These are phyloP conservation scores for Drosophila maculinotata DNA, from an alignment of 2,888 invertebrate species.

Conservation along the genomic window DNA sequence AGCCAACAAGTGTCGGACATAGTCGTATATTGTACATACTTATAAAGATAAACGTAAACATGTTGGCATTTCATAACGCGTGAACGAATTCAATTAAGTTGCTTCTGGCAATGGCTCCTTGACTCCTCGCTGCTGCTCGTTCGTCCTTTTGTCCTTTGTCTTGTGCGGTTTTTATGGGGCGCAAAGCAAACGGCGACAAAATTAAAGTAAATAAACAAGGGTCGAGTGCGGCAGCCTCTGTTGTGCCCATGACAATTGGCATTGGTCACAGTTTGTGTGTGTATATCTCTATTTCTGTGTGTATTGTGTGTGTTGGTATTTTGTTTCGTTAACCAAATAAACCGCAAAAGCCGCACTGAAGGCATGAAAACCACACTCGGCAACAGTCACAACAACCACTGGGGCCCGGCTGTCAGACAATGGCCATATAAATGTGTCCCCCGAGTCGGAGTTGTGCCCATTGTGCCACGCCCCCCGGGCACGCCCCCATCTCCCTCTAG, in stretches of 20 bases:
- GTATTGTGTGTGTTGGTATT: slow-evolving; percentile 4
- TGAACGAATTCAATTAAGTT: slow-evolving; percentile 76
- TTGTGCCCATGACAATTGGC: slow-evolving; percentile 59
- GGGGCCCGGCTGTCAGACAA: slow-evolving; percentile 60
- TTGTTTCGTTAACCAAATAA: slow-evolving; percentile 56
- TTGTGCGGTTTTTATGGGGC: slow-evolving; percentile 54
- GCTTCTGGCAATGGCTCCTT: slow-evolving; percentile 14
- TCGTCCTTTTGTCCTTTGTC: slow-evolving; percentile 34
- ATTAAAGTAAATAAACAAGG: slow-evolving; percentile 78
- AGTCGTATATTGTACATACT: slow-evolving; percentile 29
- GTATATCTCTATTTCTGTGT: slow-evolving; percentile 7
- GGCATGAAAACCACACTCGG: slow-evolving; percentile 54
- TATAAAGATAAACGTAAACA: slow-evolving; percentile 48
- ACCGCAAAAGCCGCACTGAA: slow-evolving; percentile 61
- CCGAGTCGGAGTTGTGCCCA: slow-evolving; percentile 26
- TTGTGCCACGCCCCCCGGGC: slow-evolving; percentile 33
- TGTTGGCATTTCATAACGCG: slow-evolving; percentile 72
- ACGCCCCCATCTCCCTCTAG: background rate
- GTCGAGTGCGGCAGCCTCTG: slow-evolving; percentile 29
- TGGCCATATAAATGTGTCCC: slow-evolving; percentile 69
- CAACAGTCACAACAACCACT: slow-evolving; percentile 40
- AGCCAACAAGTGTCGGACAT: slow-evolving; percentile 44
- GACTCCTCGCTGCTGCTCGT: slow-evolving; percentile 7
- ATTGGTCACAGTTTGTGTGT: slow-evolving; percentile 65
- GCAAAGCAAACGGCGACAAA: slow-evolving; percentile 64